A percentile compares a stretch with the other conserved stretches of the same genome.
Conservation (phyloP, 2,797 vertebrate species). For the Poecilia wingei region DNA sequence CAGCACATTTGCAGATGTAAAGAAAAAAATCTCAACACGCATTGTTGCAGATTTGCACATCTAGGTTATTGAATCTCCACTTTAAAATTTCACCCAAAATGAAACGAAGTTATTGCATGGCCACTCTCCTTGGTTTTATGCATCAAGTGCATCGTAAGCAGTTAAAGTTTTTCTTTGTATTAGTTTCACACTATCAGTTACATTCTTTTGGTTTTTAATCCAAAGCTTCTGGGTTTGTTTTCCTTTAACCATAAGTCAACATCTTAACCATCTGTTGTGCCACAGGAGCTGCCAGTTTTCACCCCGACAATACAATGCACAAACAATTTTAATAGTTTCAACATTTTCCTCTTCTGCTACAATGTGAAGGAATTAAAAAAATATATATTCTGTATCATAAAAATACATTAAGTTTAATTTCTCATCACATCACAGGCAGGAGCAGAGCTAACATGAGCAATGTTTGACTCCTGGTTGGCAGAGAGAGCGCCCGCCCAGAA, state of each 20-base stretch:
- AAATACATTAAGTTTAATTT: background rate
- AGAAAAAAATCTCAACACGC: conserved; percentile 5
- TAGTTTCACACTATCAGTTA: background rate
- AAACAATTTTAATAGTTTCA: background rate
- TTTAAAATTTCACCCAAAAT: background rate
- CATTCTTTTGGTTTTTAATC: conserved; percentile 1
- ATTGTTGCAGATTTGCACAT: conserved; percentile 8
- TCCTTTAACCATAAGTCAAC: conserved; percentile 47
- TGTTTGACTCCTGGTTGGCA: background rate
- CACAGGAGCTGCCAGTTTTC: conserved; percentile 75
- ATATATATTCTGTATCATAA: background rate
- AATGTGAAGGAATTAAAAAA: background rate
- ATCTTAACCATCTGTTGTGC: conserved; percentile 74
- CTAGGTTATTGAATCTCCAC: conserved; percentile 1
- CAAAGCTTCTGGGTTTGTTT: conserved; percentile 10
- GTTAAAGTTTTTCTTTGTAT: background rate
- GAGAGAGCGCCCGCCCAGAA: background rate
- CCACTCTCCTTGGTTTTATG: background rate
- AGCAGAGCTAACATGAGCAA: background rate
- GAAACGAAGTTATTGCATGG: background rate
- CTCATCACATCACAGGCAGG: conserved; percentile 9
- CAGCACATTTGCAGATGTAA: background rate
- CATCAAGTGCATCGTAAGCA: background rate
- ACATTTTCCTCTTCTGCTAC: background rate
- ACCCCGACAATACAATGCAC: conserved; percentile 46